These are phyloP conservation scores for Siderastrea radians DNA, from an alignment of 92 coral and sea anemone species.

Conservation along the genomic window DNA sequence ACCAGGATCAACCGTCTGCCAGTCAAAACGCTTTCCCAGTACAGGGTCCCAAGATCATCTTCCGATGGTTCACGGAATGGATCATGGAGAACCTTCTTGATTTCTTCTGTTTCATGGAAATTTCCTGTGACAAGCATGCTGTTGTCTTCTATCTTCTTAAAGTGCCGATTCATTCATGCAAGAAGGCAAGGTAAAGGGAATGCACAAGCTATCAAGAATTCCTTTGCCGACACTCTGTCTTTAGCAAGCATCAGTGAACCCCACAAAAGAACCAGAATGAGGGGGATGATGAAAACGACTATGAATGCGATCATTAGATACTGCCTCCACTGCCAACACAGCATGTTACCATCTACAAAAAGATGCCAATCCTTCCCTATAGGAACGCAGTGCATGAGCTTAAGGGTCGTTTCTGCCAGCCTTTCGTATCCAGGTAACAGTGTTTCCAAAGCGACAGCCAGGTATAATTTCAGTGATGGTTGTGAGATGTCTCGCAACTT, in stretches of 20 bases:
- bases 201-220: conserved; percentile 35
- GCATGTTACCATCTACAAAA: conserved; percentile 50
- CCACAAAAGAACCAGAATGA: conserved; percentile 48
- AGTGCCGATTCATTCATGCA: not conserved
- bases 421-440: conserved; percentile 64
- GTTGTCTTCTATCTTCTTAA: not conserved
- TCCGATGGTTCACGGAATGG: conserved; percentile 45
- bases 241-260: conserved; percentile 54
- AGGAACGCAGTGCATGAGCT: conserved; percentile 59
- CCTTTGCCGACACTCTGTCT: conserved; percentile 36
- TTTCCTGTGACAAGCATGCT: not conserved
- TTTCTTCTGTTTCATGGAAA: conserved; percentile 16
- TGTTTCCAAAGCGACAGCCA: conserved; percentile 48
- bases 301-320: conserved; percentile 17
- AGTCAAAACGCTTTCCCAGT: conserved; percentile 69
- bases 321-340: conserved; percentile 76
- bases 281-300: conserved; percentile 29
- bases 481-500: not conserved
- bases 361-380: conserved; percentile 30
- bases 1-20: conserved; percentile 55
- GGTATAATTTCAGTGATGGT: conserved; percentile 19
- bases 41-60: conserved; percentile 33
- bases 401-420: conserved; percentile 56
- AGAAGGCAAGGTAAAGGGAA: conserved; percentile 48
- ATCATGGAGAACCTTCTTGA: conserved; percentile 43